Evolutionary conservation across 2,113 vertebrate genomes (phyloP), one percentile per base, ranked within the genome.

Genomic region (Takifugu bimaculatus): DNA sequence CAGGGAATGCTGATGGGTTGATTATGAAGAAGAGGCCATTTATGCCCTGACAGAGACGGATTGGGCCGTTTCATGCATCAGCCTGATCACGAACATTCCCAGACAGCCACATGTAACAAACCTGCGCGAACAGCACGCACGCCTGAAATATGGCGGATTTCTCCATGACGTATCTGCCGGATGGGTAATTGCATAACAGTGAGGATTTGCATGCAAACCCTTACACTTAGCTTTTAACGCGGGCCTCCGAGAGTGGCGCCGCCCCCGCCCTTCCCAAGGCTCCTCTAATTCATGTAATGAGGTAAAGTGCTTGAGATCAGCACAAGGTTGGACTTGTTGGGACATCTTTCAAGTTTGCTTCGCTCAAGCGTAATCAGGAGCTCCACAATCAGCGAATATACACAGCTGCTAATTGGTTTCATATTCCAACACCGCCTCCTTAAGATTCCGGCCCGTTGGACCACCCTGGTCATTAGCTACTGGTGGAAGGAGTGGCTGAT

Each of bases 391-490:
- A 7, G 26, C 26, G 48, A 26, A 60, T 57, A 60, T 70, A 69
- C 43, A 53, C 54, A 72, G 1, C 5, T 25, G 15, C 49, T 59
- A 76, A 66, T 78, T 63, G 44, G 75, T 76, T 65, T 73, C 57
- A 48, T 65, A 59, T 62, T 54, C 59, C 60, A 57, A 28, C 56
- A 45, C 50, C 6, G 15, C 44, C 77, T 85, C 60, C 63, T 86
- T 85, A 78, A 69, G 65, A 80, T 69, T 79, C 71, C 60, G 58
- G 61, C 39, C 60, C 63, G 68, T 80, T 85, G 63, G 61, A 77
- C 74, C 62, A 49, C 54, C 35, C 61, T 54, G 26, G 56, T 79
- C 71, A 83, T 87, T 85, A 76, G 60, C 76, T 61, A 35, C 79
- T 68, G 53, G 66, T 60, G 57, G 11, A 57, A 78, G 57, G 72